These are phyloP conservation scores for Trinectes maculatus DNA, from an alignment of 2,113 vertebrate genomes.

Conservation along the genomic window DNA sequence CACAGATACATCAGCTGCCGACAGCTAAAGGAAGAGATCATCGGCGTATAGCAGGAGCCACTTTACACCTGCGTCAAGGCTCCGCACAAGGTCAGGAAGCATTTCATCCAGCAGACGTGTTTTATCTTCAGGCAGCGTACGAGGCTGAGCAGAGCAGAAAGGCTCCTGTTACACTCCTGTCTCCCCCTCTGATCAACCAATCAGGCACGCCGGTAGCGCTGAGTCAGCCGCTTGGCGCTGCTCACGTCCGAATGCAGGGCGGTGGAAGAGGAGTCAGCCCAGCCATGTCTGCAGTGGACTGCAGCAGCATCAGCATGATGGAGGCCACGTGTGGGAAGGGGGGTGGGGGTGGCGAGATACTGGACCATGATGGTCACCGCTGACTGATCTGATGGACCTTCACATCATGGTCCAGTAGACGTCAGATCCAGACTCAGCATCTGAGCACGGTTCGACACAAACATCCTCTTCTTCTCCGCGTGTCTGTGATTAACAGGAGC, in stretches of 20 bases:
- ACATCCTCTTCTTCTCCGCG: conserved; percentile 15
- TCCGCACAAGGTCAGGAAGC: conserved; percentile 62
- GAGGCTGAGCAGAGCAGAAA: conserved; percentile 52
- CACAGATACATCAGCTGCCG: conserved; percentile 25
- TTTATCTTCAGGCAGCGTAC: conserved; percentile 56
- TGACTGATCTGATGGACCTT: conserved; percentile 27
- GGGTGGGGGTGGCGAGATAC: too few relatives aligned
- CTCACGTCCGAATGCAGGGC: conserved; percentile 88
- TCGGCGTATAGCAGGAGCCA: not conserved
- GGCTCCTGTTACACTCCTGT: conserved; percentile 59
- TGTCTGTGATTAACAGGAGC: conserved; percentile 45
- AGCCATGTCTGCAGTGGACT: conserved; percentile 82
- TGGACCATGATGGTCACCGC: too few relatives aligned
- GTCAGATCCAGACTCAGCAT: conserved; percentile 19
- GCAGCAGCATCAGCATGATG: conserved; percentile 83
- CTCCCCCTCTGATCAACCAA: conserved; percentile 81
- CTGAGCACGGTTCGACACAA: conserved; percentile 18
- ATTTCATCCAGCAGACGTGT: conserved; percentile 38
- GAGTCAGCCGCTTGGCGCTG: conserved; percentile 85
- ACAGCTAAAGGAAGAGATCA: conserved; percentile 37
- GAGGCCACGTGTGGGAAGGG: conserved; percentile 64
- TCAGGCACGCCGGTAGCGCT: conserved; percentile 85
- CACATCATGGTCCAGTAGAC: conserved; percentile 10
- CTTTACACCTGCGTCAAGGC: conserved; percentile 27
- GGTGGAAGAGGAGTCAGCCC: conserved; percentile 50